These are phyloP conservation scores for Magallana angulata DNA, from an alignment of 1,140 invertebrate genomes.

Conservation along the genomic window DNA sequence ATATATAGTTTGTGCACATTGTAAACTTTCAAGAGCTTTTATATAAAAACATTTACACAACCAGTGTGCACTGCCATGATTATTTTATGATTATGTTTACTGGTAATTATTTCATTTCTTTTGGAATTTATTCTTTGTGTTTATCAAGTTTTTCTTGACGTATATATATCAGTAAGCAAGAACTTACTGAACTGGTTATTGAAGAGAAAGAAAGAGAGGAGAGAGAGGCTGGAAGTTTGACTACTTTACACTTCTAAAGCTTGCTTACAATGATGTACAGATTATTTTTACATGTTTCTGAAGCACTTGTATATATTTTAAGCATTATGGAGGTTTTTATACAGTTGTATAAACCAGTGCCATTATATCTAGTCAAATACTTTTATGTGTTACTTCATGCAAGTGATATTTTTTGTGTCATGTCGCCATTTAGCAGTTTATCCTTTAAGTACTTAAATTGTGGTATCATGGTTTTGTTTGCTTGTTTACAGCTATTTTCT, in stretches of 20 bases:
- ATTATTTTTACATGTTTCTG: not conserved
- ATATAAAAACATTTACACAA: not conserved
- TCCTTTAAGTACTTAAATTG: too few species aligned
- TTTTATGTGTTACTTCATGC: not conserved
- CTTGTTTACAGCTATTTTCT: too few species aligned
- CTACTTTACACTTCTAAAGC: not conserved
- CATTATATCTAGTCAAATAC: constrained; percentile 9
- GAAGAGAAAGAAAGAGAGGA: too few species aligned
- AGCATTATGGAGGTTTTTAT: too few species aligned
- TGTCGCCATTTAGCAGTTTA: not conserved
- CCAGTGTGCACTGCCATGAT: constrained; percentile 15
- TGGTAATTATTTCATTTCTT: too few species aligned
- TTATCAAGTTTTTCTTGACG: too few species aligned
- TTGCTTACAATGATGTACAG: not conserved
- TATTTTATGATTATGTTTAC: not conserved
- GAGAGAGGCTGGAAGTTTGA: too few species aligned
- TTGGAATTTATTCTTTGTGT: too few species aligned
- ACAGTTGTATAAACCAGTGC: constrained; percentile 3
- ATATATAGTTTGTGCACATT: not conserved
- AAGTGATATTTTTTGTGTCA: not conserved
- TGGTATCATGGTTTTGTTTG: too few species aligned
- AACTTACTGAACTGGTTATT: too few species aligned
- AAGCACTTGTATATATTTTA: not conserved
- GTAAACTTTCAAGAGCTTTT: constrained; percentile 19
- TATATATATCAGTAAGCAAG: too few species aligned